Evolutionary conservation across 2,888 invertebrate genomes (phyloP), one percentile per base, ranked within the genome.

Genomic region (Hirtodrosophila duncani): DNA sequence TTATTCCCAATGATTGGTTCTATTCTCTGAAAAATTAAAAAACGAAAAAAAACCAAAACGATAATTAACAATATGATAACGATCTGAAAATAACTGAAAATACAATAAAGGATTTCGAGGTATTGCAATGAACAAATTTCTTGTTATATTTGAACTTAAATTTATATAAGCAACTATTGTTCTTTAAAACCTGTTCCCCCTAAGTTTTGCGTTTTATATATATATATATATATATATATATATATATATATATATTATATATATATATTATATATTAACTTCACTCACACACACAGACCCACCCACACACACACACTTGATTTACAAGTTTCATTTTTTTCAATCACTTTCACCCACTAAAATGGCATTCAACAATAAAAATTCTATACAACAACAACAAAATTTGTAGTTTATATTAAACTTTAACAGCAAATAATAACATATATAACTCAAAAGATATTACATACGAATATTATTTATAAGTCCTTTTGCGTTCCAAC

Each of bases 41-140:
- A 69, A 64, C 62, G 64, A 21, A 17, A 11, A 67, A 63, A 52
- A 60, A 62, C 38, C 43, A 58, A 57, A 55, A 51, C 31, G 20
- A 53, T 59, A 63, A 48, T 50, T 49, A 45, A 53, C 44, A 53
- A 37, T 50, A 48, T 56, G 52, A 57, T 46, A 64, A 71, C 64
- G 63, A 75, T 63, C 52, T 63, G 66, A 68, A 56, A 41, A 52
- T 43, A 59, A 66, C 43, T 65, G 58, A 59, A 58, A 46, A 56
- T 45, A 59, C 60, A 60, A 66, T 74, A 83, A 85, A 87, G 87
- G 87, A 87, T 86, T 87, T 87, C 84, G 87, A 87, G 87, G 87
- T 87, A 87, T 84, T 86, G 80, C 69, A 79, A 75, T 75, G 63
- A 80, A 81, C 66, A 64, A 66, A 79, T 77, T 74, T 81, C 72